A percentile compares a stretch with the other conserved stretches of the same genome.
phyloP scores from a whole-genome alignment of 2,888 invertebrate genomes.

The Noctua janthina region DNA sequence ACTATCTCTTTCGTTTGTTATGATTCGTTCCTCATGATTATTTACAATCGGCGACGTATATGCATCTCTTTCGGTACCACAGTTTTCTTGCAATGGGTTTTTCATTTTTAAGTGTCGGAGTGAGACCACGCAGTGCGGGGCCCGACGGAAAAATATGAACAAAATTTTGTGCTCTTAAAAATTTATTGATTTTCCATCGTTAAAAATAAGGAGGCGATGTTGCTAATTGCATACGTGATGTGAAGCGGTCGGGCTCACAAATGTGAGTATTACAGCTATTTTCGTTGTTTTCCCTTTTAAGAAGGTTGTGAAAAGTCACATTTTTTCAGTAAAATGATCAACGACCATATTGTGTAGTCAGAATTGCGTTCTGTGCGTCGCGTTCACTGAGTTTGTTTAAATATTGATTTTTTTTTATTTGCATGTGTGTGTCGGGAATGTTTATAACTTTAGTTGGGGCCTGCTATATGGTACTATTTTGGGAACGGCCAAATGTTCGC shows the following conservation, averaged over 20 bases:
- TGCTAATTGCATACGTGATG: constrained; percentile 85
- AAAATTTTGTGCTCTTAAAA: constrained; percentile 87
- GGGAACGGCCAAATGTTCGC: constrained; percentile 87
- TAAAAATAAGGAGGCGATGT: constrained; percentile 78
- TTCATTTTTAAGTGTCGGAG: constrained; percentile 87
- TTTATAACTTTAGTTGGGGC: constrained; percentile 89
- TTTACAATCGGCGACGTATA: constrained; percentile 86
- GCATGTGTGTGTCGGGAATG: constrained; percentile 82
- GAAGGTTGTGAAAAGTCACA: constrained; percentile 85
- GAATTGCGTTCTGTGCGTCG: constrained; percentile 59
- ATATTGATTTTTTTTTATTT: constrained; percentile 86
- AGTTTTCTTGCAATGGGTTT: constrained; percentile 87
- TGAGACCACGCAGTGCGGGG: constrained; percentile 81
- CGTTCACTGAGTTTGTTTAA: constrained; percentile 74
- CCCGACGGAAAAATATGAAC: constrained; percentile 88
- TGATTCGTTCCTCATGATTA: constrained; percentile 87
- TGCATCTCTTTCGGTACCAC: constrained; percentile 84
- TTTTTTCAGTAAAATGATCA: constrained; percentile 83
- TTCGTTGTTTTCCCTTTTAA: constrained; percentile 80
- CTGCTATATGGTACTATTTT: constrained; percentile 86
- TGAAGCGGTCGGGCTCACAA: constrained; percentile 73
- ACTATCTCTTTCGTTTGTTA: constrained; percentile 87
- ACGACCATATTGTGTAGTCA: constrained; percentile 79
- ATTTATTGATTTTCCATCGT: constrained; percentile 89
- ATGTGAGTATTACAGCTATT: constrained; percentile 82